These are phyloP conservation scores for Tupiocoris notatus DNA, from an alignment of 2,888 invertebrate genomes.

Conservation along the genomic window DNA sequence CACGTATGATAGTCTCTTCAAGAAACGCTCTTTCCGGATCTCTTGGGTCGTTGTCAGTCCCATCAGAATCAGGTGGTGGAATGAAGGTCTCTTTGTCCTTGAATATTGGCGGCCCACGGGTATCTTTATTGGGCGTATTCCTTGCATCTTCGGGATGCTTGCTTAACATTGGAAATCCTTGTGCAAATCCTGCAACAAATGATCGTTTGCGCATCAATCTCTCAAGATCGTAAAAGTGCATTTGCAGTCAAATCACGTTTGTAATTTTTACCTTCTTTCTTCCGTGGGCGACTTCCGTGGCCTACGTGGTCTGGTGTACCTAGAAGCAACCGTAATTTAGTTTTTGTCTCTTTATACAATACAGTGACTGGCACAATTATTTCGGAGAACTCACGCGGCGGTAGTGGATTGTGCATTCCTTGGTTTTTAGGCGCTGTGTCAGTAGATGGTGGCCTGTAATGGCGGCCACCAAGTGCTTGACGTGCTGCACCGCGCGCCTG, in stretches of 20 bases:
- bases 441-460: background rate
- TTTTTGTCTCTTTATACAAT: background rate
- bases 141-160: background rate
- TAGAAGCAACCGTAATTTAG: background rate
- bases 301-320: background rate
- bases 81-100: background rate
- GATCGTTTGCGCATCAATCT: no score
- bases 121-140: slow-evolving; percentile 1
- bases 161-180: background rate
- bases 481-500: slow-evolving; percentile 33
- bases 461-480: slow-evolving; percentile 21
- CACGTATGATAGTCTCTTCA: slow-evolving; percentile 5
- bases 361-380: background rate
- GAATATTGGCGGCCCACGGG: background rate
- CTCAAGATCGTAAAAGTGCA: no score
- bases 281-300: background rate
- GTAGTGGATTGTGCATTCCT: slow-evolving; percentile 30
- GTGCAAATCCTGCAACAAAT: background rate
- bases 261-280: background rate
- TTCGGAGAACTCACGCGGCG: slow-evolving; percentile 6
- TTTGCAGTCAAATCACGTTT: no score
- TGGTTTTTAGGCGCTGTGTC: slow-evolving; percentile 24
- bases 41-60: background rate
- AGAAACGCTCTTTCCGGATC: background rate
- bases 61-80: background rate